Evolutionary conservation across 2,113 vertebrate species (phyloP), one percentile per base, ranked within the genome.

Genomic region (Struthidea cinerea): DNA sequence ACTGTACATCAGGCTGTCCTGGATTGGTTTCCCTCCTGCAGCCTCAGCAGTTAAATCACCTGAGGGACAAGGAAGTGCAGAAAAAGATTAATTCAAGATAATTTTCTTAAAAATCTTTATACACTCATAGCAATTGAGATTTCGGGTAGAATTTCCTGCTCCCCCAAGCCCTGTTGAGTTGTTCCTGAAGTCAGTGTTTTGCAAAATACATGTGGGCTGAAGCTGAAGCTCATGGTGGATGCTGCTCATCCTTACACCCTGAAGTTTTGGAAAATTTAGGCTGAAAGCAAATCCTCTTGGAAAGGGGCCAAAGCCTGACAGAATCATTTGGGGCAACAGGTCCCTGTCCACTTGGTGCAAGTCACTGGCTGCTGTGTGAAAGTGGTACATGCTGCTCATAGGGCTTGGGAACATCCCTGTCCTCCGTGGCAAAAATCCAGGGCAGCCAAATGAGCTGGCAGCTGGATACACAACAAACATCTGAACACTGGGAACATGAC

Each of bases 1-100:
- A 8, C 98, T 99, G 95, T 98, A 98, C 97, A 98, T 98, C 94
- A 99, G 96, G 57, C 98, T 99, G 85, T 99, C 99, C 16, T 98
- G 98, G 27, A 97, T 90, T 6, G 98, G 97, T 89, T 99, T 98
- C 56, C 96, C 98, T 78, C 95, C 94, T 13, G 97, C 97, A 35
- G 92, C 95, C 56, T 99, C 98, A n/a, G 97, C 97, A 44, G 97
- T 97, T 74, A 99, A 96, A 64, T 99, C 99, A 97, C 98, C 99
- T 99, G 87, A 9, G 67, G 61, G 89, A 93, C 9, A 87, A 73
- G 19, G 35, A 83, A 61, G 65, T 16, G 8, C 28, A 71, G 68
- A 70, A 81, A 55, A 18, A 64, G 8, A 57, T 92, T 89, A 89
- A 79, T 32, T 68, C 1, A 9, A 57, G 47, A 30, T 30, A 2